phyloP scores from a whole-genome alignment of 2,113 vertebrate species.

The Macrotis lagotis region DNA sequence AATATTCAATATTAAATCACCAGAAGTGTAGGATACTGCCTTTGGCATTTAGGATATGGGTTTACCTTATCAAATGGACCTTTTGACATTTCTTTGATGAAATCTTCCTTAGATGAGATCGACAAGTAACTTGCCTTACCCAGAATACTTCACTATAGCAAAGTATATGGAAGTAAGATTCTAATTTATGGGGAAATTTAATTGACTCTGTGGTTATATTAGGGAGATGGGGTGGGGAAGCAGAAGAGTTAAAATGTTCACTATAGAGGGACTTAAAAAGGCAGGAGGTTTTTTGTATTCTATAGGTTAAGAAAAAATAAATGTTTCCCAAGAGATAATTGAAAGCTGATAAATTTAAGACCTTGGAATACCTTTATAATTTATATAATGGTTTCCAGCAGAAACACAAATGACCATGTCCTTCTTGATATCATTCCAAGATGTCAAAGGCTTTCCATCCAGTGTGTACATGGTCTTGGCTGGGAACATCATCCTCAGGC shows the following conservation, averaged over 20 bases:
- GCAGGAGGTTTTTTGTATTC: not conserved
- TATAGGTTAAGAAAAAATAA: not conserved
- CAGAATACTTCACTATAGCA: not conserved
- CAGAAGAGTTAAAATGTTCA: constrained; percentile 7
- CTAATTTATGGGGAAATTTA: not conserved
- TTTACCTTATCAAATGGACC: not conserved
- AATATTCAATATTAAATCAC: constrained; percentile 32
- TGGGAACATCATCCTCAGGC: constrained; percentile 65
- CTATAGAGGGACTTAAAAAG: not conserved
- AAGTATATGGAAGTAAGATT: not conserved
- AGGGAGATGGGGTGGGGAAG: not conserved
- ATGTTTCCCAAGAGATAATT: not conserved
- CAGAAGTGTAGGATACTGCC: constrained; percentile 15
- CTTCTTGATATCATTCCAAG: constrained; percentile 66
- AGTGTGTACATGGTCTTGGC: constrained; percentile 56
- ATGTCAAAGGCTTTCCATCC: constrained; percentile 37
- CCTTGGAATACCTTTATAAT: constrained; percentile 65
- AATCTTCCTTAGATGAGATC: not conserved
- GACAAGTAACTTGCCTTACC: constrained; percentile 11
- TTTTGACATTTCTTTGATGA: not conserved
- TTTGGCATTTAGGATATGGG: not conserved
- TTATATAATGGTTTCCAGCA: constrained; percentile 66
- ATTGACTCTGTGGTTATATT: not conserved
- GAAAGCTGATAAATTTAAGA: constrained; percentile 35
- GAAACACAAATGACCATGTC: constrained; percentile 73